Base-by-base conservation (phyloP, 2,888 invertebrate genomes). In the Drosophila nr. fundita region DNA sequence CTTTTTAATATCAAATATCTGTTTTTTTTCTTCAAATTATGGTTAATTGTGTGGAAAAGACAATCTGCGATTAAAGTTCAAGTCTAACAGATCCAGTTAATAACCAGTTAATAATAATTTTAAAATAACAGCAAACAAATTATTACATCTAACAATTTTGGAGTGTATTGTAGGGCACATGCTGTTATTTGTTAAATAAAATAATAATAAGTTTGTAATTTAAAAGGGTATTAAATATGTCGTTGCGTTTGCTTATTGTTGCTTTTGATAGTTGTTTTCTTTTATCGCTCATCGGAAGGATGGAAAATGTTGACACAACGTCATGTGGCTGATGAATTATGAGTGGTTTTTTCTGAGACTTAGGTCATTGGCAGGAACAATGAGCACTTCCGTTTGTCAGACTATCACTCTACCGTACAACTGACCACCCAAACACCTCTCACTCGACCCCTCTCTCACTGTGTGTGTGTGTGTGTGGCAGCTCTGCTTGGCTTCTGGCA, bases 281-380 rank as follows among this genome's bases (percentile, higher is more conserved):
- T 68, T 78, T 63, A 77, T 66, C 60, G 53, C 24, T 50, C 59
- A 83, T 73, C 66, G 73, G 58, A 81, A 77, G 86, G 86, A 85
- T 86, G 83, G 77, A 73, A 76, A 85, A 90, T 71, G 90, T 88
- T 90, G 90, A 85, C 86, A 82, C 70, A 86, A 72, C 60, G 86
- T 86, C 90, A 88, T 76, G 73, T 69, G 83, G 71, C 64, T 76
- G 71, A 77, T 86, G 83, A 86, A 86, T 88, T 90, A 86, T 86
- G 85, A 74, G 90, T 74, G 73, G 66, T 65, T 73, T 66, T 75
- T 68, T 30, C 55, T 45, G 58, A 62, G 67, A 60, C 77, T 80
- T 80, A 72, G 83, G 73, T 72, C 86, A 88, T 78, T 85, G 90
- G 68, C 90, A 89, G 75, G 64, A 79, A 88, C 85, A 85, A 89